Percentiles rank a stretch among this genome's conserved stretches.
Evolutionary conservation across 2,888 invertebrate species (phyloP).

Genomic region (Encarsia formosa): DNA sequence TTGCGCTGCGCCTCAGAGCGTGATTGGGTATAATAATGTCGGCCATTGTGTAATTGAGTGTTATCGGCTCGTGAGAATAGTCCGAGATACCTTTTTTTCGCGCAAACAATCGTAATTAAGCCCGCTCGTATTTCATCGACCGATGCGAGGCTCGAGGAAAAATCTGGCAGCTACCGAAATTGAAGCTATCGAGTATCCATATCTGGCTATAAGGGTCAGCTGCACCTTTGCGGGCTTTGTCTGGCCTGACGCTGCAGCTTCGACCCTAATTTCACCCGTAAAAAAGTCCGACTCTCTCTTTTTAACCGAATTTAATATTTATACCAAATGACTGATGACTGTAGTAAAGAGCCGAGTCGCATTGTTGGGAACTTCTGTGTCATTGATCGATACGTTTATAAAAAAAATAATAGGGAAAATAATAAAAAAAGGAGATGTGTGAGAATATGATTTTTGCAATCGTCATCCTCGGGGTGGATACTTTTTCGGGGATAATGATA

Average conservation of each 20-base stretch:
- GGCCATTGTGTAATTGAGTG: too few relatives aligned
- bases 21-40: too few relatives aligned
- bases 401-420: background rate
- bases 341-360: constrained; percentile 45
- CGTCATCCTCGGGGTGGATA: too few relatives aligned
- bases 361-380: constrained; percentile 50
- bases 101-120: too few relatives aligned
- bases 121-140: too few relatives aligned
- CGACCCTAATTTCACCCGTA: constrained; percentile 41
- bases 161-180: constrained; percentile 10
- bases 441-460: too few relatives aligned
- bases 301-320: constrained; percentile 53
- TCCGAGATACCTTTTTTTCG: too few relatives aligned
- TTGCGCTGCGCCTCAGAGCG: too few relatives aligned
- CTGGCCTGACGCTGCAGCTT: constrained; percentile 48
- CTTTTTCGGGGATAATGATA: too few relatives aligned
- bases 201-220: constrained; percentile 37
- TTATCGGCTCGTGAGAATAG: too few relatives aligned
- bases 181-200: constrained; percentile 20
- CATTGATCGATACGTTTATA: constrained; percentile 48
- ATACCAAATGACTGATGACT: constrained; percentile 52
- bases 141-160: background rate
- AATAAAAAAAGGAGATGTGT: too few relatives aligned
- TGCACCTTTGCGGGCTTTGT: constrained; percentile 37
- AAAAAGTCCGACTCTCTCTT: constrained; percentile 19